phyloP scores from a whole-genome alignment of 2,113 vertebrate genomes.

The Rhagologus leucostigma region DNA sequence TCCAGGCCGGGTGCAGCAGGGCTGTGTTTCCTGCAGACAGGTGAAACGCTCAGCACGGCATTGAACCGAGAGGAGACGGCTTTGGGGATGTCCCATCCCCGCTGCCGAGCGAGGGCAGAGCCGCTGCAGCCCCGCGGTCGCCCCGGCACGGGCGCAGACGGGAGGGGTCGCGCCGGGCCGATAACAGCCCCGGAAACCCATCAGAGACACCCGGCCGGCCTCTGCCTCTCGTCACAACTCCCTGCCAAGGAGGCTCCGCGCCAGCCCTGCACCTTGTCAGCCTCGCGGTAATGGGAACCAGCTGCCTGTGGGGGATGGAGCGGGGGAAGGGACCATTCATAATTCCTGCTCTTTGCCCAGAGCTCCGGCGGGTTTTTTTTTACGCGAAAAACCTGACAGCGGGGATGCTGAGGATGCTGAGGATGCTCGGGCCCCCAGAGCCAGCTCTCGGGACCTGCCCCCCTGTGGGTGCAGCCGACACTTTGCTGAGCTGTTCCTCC shows the following conservation, averaged over 20 bases:
- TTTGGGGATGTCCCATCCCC: not conserved
- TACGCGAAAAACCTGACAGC: not conserved
- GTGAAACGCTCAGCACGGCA: not conserved
- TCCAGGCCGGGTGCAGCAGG: not conserved
- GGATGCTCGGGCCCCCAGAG: rapidly evolving
- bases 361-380: not conserved
- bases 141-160: not conserved
- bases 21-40: not conserved
- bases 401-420: not conserved
- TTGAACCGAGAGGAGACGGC: rapidly evolving
- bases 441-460: not conserved
- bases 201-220: constrained; percentile 64
- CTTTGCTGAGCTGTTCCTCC: rapidly evolving
- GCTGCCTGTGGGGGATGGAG: constrained; percentile 46
- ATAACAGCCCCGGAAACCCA: constrained; percentile 74
- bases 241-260: constrained; percentile 71
- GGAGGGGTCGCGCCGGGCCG: not conserved
- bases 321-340: not conserved
- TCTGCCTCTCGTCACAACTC: constrained; percentile 73
- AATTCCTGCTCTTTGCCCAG: not conserved
- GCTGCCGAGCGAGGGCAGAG: not conserved
- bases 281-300: constrained; percentile 66
- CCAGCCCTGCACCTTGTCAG: constrained; percentile 75
- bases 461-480: rapidly evolving
- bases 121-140: not conserved